Base-by-base conservation (phyloP, 2,888 invertebrate species). In the Eupeodes latifasciatus region DNA sequence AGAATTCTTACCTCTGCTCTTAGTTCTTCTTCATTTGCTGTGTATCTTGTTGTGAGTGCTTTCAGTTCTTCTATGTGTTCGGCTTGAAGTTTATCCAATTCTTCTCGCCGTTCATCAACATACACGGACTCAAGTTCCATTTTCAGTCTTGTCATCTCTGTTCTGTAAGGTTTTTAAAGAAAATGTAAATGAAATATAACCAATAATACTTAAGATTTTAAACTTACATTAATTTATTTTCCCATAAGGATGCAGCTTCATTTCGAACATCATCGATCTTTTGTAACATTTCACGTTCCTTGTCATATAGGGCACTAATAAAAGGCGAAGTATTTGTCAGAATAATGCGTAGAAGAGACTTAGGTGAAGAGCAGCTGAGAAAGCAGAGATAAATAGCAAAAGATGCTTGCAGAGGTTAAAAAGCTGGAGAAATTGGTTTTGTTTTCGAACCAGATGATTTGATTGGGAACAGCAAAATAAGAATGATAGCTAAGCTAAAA, bases 111-210 rank as follows among this genome's bases (percentile, higher is more conserved):
- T 90, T 96, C 96, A 89, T 96, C 95, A 79, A 94, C 93, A 91
- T 95, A 95, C 84, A 95, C 94, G 91, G 95, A 94, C 91, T 95
- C 95, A 90, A 96, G 92, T 92, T 96, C 96, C 87, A 93, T 93
- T 92, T 95, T 95, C 92, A 96, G 93, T 93, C 95, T 94, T 91
- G 94, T 94, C 93, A 95, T 95, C 93, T 96, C 96, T 91, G 94
- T 94, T 90, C 95, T 93, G 85, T 74, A 36, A 16, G 47, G n/a
- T 47, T 47, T 72, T 34, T 0, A n/a, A 36, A 7, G 6, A 14
- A 7, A 0, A 7, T 34, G 14, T 27, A 27, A 2, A 27, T 27
- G 27, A 27, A 27, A 3, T 3, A 14, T 34, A n/a, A 14, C 9
- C 9, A 14, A 57, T 44, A 12, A 34, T n/a, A 9, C 11, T 5